Evolutionary conservation across 2,797 vertebrate genomes (phyloP).

Genomic region (Cyprinella venusta): DNA sequence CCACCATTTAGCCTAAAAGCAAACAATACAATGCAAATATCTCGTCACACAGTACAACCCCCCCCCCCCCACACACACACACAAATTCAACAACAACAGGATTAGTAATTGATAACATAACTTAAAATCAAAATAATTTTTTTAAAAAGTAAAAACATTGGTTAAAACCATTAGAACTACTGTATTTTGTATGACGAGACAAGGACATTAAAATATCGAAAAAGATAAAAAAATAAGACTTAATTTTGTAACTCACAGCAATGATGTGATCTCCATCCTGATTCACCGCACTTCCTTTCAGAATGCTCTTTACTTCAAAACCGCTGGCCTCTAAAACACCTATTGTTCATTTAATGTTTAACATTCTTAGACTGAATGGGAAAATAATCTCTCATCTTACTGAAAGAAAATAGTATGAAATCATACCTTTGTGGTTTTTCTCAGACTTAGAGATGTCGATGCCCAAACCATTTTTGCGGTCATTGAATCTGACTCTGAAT

Average conservation of each 20-base stretch:
- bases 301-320: constrained; percentile 91
- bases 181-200: constrained; percentile 31
- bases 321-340: constrained; percentile 83
- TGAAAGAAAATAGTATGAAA: neutral
- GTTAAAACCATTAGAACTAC: constrained; percentile 1
- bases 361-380: neutral
- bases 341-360: neutral
- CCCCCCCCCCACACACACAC: neutral
- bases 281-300: constrained; percentile 89
- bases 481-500: constrained; percentile 87
- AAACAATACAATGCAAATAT: neutral
- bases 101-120: neutral
- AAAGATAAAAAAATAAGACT: too few species aligned
- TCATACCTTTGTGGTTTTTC: constrained; percentile 88
- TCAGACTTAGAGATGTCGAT: constrained; percentile 90
- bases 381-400: neutral
- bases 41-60: neutral
- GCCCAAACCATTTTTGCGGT: constrained; percentile 89
- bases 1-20: constrained; percentile 50
- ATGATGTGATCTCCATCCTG: constrained; percentile 92
- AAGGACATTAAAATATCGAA: constrained; percentile 31
- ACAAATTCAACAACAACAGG: neutral
- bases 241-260: constrained; percentile 81
- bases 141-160: neutral
- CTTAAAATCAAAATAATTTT: neutral